phyloP scores from a whole-genome alignment of 2,113 vertebrate species.

The Larimichthys polyactis region DNA sequence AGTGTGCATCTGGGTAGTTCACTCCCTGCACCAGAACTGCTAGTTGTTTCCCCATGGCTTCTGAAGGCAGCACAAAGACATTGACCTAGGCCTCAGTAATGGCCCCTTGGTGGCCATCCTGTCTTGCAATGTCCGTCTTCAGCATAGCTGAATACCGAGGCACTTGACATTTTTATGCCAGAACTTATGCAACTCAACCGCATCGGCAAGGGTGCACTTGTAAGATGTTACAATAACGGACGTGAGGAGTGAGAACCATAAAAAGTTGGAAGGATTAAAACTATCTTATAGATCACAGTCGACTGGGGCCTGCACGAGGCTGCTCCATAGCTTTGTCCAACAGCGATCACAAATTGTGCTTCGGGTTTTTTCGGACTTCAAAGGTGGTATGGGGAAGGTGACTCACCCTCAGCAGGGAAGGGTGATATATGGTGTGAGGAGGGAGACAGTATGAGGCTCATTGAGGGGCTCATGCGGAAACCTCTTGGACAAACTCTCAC shows the following conservation, averaged over 20 bases:
- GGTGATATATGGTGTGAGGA: slow-evolving; percentile 71
- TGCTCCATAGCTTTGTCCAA: slow-evolving; percentile 27
- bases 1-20: slow-evolving; percentile 51
- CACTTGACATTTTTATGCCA: slow-evolving; percentile 70
- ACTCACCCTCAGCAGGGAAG: slow-evolving; percentile 66
- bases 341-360: slow-evolving; percentile 70
- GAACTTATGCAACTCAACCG: slow-evolving; percentile 64
- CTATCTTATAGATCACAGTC: slow-evolving; percentile 43
- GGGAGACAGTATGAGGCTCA: slow-evolving; percentile 65
- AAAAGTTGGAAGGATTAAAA: slow-evolving; percentile 57
- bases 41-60: slow-evolving; percentile 44
- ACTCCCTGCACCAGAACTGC: slow-evolving; percentile 39
- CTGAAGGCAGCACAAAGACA: slow-evolving; percentile 57
- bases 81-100: slow-evolving; percentile 62
- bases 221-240: slow-evolving; percentile 65
- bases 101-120: slow-evolving; percentile 72
- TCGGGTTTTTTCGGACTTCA: slow-evolving; percentile 74
- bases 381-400: slow-evolving; percentile 72
- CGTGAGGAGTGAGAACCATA: slow-evolving; percentile 56
- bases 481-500: slow-evolving; percentile 64
- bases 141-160: slow-evolving; percentile 55
- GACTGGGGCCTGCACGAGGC: slow-evolving; percentile 39
- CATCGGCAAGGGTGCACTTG: slow-evolving; percentile 55
- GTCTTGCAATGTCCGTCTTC: slow-evolving; percentile 55
- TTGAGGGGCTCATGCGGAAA: slow-evolving; percentile 61